Conservation (phyloP, 1,140 invertebrate genomes). For the Subanguina moxae region DNA sequence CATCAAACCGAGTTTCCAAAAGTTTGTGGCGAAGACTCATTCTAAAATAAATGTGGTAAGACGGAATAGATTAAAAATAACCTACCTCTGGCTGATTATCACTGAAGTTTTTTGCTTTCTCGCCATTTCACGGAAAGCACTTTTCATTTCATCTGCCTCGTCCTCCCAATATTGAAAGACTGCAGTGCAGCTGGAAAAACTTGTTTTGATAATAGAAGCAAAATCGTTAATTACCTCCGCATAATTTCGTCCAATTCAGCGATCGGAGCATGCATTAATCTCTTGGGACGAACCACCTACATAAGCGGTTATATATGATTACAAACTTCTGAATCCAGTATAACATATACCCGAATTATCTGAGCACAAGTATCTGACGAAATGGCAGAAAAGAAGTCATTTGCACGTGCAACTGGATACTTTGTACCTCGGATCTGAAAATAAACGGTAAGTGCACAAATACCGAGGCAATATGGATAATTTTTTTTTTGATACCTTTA, state of each 20-base stretch:
- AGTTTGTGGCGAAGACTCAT: conserved; percentile 80
- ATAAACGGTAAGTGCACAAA: too few species aligned
- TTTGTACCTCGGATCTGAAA: conserved; percentile 74
- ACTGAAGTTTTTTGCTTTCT: conserved; percentile 86
- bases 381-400: conserved; percentile 91
- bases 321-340: background rate
- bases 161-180: conserved; percentile 97
- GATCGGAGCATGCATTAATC: conserved; percentile 94
- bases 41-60: background rate
- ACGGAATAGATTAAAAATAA: background rate
- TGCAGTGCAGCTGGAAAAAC: conserved; percentile 75
- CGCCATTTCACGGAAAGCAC: conserved; percentile 82
- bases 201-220: background rate
- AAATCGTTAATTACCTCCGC: conserved; percentile 60
- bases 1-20: conserved; percentile 86
- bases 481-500: too few species aligned
- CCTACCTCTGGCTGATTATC: conserved; percentile 11
- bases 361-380: conserved; percentile 89
- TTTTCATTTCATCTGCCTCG: conserved; percentile 93
- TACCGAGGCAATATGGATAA: too few species aligned
- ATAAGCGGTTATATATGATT: conserved; percentile 5
- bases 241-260: conserved; percentile 94
- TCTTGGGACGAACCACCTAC: conserved; percentile 79
- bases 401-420: conserved; percentile 88
- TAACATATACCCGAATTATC: conserved; percentile 75